Evolutionary conservation across 2,113 vertebrate species (phyloP).

Genomic region (Suncus etruscus): DNA sequence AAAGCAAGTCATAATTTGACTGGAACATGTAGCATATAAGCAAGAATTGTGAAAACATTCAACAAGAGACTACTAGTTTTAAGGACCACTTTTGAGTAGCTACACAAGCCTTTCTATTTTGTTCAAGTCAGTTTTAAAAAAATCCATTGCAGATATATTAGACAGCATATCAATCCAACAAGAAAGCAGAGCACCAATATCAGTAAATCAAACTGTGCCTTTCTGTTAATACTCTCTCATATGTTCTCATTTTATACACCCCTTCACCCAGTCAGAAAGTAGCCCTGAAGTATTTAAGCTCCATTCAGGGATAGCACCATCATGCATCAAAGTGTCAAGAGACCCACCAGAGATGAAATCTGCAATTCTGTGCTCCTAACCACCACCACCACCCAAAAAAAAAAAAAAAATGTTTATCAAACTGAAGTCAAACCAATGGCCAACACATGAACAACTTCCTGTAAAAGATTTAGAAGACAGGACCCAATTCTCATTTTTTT

Average conservation of each 20-base stretch:
- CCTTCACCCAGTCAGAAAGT: conserved; percentile 80
- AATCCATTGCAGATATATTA: conserved; percentile 81
- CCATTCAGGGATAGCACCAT: conserved; percentile 82
- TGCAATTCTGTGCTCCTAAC: conserved; percentile 73
- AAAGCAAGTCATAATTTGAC: conserved; percentile 23
- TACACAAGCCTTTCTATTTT: conserved; percentile 72
- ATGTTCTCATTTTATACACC: conserved; percentile 80
- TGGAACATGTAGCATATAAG: conserved; percentile 52
- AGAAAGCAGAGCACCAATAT: conserved; percentile 79
- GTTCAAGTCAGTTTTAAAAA: conserved; percentile 73
- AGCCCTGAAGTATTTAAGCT: conserved; percentile 84
- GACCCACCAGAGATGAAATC: conserved; percentile 83
- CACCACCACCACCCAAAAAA: background rate
- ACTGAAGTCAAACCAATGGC: conserved; percentile 30
- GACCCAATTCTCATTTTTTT: conserved; percentile 42
- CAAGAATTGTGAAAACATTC: conserved; percentile 55
- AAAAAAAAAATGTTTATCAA: conserved; percentile 65
- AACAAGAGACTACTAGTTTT: conserved; percentile 51
- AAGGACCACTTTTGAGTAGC: conserved; percentile 72
- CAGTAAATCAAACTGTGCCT: conserved; percentile 86
- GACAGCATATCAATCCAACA: conserved; percentile 85
- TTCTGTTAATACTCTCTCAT: conserved; percentile 82
- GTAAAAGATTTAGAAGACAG: conserved; percentile 53
- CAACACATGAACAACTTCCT: conserved; percentile 51
- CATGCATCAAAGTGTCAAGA: conserved; percentile 87